Conservation (phyloP, 2,113 vertebrate genomes). For the Nycticebus coucang region DNA sequence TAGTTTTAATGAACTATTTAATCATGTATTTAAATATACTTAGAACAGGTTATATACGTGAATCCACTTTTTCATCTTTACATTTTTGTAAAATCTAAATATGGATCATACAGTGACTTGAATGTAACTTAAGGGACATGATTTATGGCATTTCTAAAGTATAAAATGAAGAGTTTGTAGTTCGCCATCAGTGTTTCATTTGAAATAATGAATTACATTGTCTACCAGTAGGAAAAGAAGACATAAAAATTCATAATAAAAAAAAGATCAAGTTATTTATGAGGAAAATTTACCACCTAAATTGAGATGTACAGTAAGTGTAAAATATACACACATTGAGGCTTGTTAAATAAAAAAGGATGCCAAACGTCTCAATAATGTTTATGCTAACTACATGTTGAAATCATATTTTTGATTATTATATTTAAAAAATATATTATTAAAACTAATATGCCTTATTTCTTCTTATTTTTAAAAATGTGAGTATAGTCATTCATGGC, state of each 20-base stretch:
- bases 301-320: background rate
- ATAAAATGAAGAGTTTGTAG: conserved; percentile 38
- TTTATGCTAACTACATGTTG: background rate
- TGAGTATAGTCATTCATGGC: background rate
- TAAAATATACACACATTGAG: background rate
- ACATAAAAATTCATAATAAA: conserved; percentile 38
- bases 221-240: conserved; percentile 10
- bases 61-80: background rate
- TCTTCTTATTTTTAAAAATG: background rate
- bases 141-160: conserved; percentile 48
- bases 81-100: conserved; percentile 38
- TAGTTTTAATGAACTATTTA: background rate
- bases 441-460: background rate
- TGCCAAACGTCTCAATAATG: background rate
- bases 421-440: background rate
- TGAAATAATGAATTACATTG: conserved; percentile 46
- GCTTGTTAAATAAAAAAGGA: background rate
- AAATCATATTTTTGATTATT: conserved; percentile 28
- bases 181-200: conserved; percentile 39
- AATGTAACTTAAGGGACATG: conserved; percentile 38
- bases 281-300: conserved; percentile 19
- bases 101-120: conserved; percentile 11
- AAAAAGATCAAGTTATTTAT: background rate
- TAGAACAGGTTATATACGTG: background rate
- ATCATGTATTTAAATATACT: background rate